Percentiles rank a stretch among this genome's conserved stretches.
phyloP scores from a whole-genome alignment of 1,140 invertebrate genomes.

The Monomorium pharaonis region DNA sequence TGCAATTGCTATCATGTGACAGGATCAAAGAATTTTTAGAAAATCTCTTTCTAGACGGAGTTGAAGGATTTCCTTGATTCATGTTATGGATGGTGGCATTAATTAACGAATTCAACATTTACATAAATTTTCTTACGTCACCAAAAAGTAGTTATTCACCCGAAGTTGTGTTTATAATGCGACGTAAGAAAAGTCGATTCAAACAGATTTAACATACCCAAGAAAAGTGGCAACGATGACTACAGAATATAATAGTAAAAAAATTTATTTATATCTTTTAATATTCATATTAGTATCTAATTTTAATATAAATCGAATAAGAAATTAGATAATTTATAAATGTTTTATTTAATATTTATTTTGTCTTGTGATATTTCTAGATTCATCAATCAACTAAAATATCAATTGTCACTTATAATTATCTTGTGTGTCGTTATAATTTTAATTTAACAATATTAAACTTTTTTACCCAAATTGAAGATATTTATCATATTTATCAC shows the following conservation, averaged over 20 bases:
- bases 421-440: no score
- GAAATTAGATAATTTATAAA: background rate
- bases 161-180: conserved; percentile 41
- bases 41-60: conserved; percentile 51
- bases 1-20: conserved; percentile 58
- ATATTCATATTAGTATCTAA: no score
- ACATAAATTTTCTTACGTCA: conserved; percentile 66
- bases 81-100: conserved; percentile 55
- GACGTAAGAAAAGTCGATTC: conserved; percentile 33
- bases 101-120: conserved; percentile 49
- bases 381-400: background rate
- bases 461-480: no score
- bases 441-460: no score
- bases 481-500: no score
- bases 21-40: conserved; percentile 44
- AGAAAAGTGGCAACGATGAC: conserved; percentile 23
- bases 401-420: no score
- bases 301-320: background rate
- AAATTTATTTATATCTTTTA: background rate
- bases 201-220: conserved; percentile 25
- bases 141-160: conserved; percentile 37
- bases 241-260: background rate
- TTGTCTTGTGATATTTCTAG: background rate
- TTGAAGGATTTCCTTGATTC: conserved; percentile 58
- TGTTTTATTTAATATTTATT: background rate